Evolutionary conservation across 1,140 invertebrate genomes (phyloP), one percentile per base, ranked within the genome.

Genomic region (Hylaeus volcanicus): DNA sequence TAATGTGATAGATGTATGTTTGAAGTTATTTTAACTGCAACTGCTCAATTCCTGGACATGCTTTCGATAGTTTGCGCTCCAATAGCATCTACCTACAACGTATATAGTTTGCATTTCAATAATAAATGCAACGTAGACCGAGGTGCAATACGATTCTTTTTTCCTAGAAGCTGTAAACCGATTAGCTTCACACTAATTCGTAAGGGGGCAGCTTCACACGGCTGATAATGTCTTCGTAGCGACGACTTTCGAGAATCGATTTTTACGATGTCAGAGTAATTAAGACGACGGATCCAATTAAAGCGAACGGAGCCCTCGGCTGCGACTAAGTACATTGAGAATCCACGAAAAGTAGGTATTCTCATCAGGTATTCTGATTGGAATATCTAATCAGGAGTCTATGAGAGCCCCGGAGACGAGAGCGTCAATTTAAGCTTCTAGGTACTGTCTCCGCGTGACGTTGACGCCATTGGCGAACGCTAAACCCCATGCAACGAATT

Each of bases 281-380:
- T 74, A 66, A 55, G 43, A 66, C 72, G 71, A 74, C 71, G 43
- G 11, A 74, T 56, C 77, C 77, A 79, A 79, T 79, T 74, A 74
- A 43, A 74, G 61, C n/a, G 58, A 72, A 37, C 58, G 75, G 45
- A 45, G 2, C 26, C 45, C 48, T 26, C 37, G 56, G 45, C 60
- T 68, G 51, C 45, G 75, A n/a, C 15, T 78, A 78, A 78, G 75
- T 71, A 53, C 61, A 66, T 43, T 14, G 71, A 79, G 70, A 79
- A 65, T 63, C 69, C 78, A 74, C 69, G 81, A 85, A 81, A 85
- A 85, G 78, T 80, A 73, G 77, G 78, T 74, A 85, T 85, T 85
- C 84, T 85, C 84, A 80, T 85, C 78, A 85, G 84, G 78, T 85
- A 76, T 84, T 85, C 84, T 74, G 84, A 85, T 85, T 85, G 83